phyloP scores from a whole-genome alignment of 2,888 invertebrate species.

The Sialis fuliginosa region DNA sequence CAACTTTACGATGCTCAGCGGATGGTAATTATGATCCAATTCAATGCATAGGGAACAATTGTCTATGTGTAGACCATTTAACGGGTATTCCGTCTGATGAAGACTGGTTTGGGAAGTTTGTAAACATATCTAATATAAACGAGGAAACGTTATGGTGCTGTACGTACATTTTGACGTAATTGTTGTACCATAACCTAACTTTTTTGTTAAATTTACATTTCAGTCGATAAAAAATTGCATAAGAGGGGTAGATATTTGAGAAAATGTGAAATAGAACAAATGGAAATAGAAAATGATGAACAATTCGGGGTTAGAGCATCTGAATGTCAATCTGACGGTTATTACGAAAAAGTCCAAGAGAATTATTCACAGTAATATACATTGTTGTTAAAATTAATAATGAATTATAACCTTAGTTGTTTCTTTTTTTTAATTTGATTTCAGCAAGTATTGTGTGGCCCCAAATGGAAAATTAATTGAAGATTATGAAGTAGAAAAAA shows the following conservation, averaged over 20 bases:
- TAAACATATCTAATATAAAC: slow-evolving; percentile 19
- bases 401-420: slow-evolving; percentile 6
- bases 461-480: slow-evolving; percentile 34
- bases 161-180: slow-evolving; percentile 10
- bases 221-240: slow-evolving; percentile 23
- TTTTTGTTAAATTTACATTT: slow-evolving; percentile 6
- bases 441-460: slow-evolving; percentile 38
- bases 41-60: slow-evolving; percentile 38
- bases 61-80: slow-evolving; percentile 39
- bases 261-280: slow-evolving; percentile 23
- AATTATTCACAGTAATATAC: slow-evolving; percentile 3
- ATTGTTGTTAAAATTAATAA: slow-evolving; percentile 8
- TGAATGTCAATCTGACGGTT: slow-evolving; percentile 32
- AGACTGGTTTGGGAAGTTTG: slow-evolving; percentile 10
- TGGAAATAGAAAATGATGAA: slow-evolving; percentile 15
- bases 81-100: slow-evolving; percentile 30
- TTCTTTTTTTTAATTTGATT: slow-evolving; percentile 13
- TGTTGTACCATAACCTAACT: background rate
- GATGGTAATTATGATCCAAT: slow-evolving; percentile 50
- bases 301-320: slow-evolving; percentile 22
- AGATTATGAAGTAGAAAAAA: slow-evolving; percentile 26
- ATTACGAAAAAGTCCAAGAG: slow-evolving; percentile 26
- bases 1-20: slow-evolving; percentile 37
- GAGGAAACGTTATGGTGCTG: slow-evolving; percentile 22
- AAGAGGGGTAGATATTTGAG: slow-evolving; percentile 21